Conservation (phyloP, 2,888 invertebrate genomes). For the Netelia inedita region DNA sequence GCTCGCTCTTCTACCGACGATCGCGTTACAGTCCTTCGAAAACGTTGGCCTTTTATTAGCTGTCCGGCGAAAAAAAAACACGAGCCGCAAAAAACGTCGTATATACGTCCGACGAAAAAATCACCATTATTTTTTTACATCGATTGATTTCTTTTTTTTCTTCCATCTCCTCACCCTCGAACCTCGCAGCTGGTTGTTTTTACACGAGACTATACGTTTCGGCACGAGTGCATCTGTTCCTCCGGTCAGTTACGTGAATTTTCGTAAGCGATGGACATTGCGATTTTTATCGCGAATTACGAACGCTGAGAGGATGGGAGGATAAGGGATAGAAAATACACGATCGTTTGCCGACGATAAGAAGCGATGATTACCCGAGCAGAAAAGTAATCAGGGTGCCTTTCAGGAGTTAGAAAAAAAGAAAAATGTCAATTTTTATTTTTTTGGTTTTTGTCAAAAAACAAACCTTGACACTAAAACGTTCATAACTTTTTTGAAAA, state of each 20-base stretch:
- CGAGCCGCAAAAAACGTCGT: conserved; percentile 41
- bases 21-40: conserved; percentile 78
- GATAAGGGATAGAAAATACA: neutral
- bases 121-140: conserved; percentile 63
- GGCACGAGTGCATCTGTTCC: conserved; percentile 67
- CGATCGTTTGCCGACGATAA: neutral
- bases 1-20: conserved; percentile 73
- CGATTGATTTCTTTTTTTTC: conserved; percentile 59
- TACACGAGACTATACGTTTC: conserved; percentile 27
- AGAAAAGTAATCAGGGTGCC: too few species aligned
- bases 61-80: conserved; percentile 64
- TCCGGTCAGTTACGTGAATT: conserved; percentile 51
- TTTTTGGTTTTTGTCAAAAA: neutral
- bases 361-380: neutral
- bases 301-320: neutral
- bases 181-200: conserved; percentile 59
- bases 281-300: conserved; percentile 58
- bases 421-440: neutral
- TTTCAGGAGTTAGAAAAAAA: too few species aligned
- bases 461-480: too few species aligned
- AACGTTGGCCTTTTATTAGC: conserved; percentile 79
- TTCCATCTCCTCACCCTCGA: conserved; percentile 17
- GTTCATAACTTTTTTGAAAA: too few species aligned
- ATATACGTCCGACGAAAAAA: conserved; percentile 16
- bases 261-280: conserved; percentile 29